phyloP scores from a whole-genome alignment of 2,797 vertebrate genomes.

The Chrosomus eos region DNA sequence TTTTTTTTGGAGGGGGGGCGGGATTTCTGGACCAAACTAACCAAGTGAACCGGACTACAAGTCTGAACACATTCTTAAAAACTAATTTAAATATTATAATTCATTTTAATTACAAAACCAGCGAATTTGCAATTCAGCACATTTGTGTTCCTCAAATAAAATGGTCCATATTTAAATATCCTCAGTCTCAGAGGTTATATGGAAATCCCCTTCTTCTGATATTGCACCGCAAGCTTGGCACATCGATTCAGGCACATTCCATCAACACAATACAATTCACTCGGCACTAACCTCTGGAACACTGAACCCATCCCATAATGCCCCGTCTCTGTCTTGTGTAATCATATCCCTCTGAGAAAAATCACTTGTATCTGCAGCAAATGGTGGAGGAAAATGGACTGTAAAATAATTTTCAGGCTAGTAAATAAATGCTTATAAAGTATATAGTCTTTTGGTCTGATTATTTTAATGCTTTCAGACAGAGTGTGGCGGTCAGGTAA shows the following conservation, averaged over 20 bases:
- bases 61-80: too few species aligned
- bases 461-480: not conserved
- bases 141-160: not conserved
- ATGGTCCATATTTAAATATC: not conserved
- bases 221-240: slow-evolving; percentile 42
- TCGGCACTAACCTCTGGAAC: slow-evolving; percentile 46
- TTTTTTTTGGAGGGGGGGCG: too few species aligned
- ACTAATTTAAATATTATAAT: not conserved
- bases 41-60: too few species aligned
- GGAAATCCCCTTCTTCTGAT: slow-evolving; percentile 53
- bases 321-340: slow-evolving; percentile 34
- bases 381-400: not conserved
- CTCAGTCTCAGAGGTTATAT: not conserved
- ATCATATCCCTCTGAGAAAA: slow-evolving; percentile 32
- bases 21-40: too few species aligned
- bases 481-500: not conserved
- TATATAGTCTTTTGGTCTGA: not conserved
- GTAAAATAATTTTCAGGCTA: not conserved
- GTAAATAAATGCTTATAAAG: slow-evolving; percentile 6
- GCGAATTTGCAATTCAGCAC: not conserved
- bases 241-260: slow-evolving; percentile 37
- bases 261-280: slow-evolving; percentile 44
- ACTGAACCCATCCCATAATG: slow-evolving; percentile 52
- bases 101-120: not conserved
- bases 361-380: not conserved